A percentile compares a stretch with the other conserved stretches of the same genome.
These are phyloP conservation scores for Callinectes sapidus DNA, from an alignment of 2,888 invertebrate species.

Conservation along the genomic window DNA sequence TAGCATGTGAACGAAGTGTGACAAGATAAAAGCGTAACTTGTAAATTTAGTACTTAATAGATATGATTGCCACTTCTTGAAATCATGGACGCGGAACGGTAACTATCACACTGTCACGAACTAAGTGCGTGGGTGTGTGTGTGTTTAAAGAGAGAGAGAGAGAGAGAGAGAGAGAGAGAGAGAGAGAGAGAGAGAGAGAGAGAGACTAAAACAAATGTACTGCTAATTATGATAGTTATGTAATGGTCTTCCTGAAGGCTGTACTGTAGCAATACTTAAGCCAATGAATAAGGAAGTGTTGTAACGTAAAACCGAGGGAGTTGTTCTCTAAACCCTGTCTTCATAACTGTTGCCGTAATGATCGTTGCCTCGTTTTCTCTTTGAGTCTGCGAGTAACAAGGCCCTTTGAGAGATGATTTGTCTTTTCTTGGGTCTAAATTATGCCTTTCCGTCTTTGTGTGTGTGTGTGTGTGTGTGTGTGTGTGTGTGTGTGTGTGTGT, in stretches of 20 bases:
- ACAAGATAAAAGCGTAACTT: not conserved
- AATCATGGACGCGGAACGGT: not conserved
- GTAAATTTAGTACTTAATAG: not conserved
- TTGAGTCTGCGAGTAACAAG: too few relatives aligned
- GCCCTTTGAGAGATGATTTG: not conserved
- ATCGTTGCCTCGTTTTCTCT: too few relatives aligned
- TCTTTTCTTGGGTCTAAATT: not conserved
- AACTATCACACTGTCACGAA: not conserved
- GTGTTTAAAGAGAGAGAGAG: not conserved
- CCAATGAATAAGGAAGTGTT: not conserved
- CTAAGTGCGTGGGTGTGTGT: not conserved
- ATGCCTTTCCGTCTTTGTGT: not conserved
- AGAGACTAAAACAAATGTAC: too few relatives aligned
- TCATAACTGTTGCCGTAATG: not conserved
- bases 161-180: not conserved
- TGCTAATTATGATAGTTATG: too few relatives aligned
- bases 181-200: not conserved
- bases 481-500: slow-evolving; percentile 24
- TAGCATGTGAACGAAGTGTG: not conserved
- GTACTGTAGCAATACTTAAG: not conserved
- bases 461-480: slow-evolving; percentile 6
- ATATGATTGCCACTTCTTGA: not conserved
- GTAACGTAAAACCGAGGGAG: not conserved
- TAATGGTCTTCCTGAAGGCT: too few relatives aligned
- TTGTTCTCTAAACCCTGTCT: not conserved